These are phyloP conservation scores for Drosophila phalerata DNA, from an alignment of 2,888 invertebrate genomes.

Conservation along the genomic window DNA sequence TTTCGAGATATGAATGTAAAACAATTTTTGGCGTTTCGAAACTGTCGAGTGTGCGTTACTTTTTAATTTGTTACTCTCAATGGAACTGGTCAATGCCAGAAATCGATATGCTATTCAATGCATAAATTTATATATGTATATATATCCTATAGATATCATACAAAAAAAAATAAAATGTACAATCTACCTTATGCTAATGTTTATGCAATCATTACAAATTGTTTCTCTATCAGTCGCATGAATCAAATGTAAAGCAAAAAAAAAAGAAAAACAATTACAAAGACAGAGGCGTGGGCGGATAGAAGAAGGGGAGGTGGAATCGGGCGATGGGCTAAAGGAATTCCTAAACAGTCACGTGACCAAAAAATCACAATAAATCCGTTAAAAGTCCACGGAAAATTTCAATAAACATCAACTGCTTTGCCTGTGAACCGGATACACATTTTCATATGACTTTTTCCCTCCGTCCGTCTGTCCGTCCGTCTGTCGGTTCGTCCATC, in stretches of 20 bases:
- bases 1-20: slow-evolving; percentile 85
- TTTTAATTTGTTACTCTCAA: slow-evolving; percentile 69
- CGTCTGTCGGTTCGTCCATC: slow-evolving; percentile 3
- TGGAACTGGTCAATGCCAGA: slow-evolving; percentile 20
- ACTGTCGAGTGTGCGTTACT: slow-evolving; percentile 65
- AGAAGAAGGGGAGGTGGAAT: neutral
- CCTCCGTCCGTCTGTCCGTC: neutral
- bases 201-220: slow-evolving; percentile 43
- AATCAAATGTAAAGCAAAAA: slow-evolving; percentile 57
- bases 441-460: neutral
- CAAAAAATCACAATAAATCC: slow-evolving; percentile 77
- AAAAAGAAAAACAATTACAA: slow-evolving; percentile 54
- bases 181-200: slow-evolving; percentile 35
- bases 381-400: slow-evolving; percentile 65
- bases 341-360: slow-evolving; percentile 72
- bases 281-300: neutral
- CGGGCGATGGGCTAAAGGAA: slow-evolving; percentile 18
- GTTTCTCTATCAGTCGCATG: slow-evolving; percentile 45
- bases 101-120: slow-evolving; percentile 37
- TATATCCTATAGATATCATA: neutral
- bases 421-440: slow-evolving; percentile 14
- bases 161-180: neutral
- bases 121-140: neutral
- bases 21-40: slow-evolving; percentile 76
- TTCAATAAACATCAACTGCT: slow-evolving; percentile 63